Percentiles rank a stretch among this genome's conserved stretches.
These are phyloP conservation scores for Amphiduros pacificus DNA, from an alignment of 2,888 invertebrate species.

Conservation along the genomic window DNA sequence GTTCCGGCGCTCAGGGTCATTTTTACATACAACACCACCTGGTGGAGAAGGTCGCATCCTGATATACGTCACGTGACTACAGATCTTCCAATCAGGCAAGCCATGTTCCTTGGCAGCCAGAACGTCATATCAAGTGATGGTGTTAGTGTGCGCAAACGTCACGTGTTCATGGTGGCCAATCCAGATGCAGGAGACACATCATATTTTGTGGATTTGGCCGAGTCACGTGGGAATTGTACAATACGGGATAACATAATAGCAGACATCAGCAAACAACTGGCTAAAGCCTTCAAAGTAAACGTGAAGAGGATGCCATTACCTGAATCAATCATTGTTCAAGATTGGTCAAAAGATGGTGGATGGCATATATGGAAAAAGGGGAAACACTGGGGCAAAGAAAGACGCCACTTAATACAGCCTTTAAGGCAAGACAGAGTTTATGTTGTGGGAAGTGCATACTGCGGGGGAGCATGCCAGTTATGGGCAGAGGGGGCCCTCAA, in stretches of 20 bases:
- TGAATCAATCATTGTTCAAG: neutral
- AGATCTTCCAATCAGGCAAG: constrained; percentile 17
- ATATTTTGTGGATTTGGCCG: constrained; percentile 13
- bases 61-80: constrained; percentile 5
- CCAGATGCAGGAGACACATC: constrained; percentile 9
- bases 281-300: neutral
- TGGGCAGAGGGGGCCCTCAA: constrained; percentile 23
- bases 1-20: constrained; percentile 20
- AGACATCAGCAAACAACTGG: constrained; percentile 11
- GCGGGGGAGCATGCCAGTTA: constrained; percentile 21
- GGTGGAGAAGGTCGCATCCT: constrained; percentile 2
- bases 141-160: neutral
- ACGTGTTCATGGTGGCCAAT: constrained; percentile 18
- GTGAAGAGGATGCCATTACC: constrained; percentile 9
- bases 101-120: constrained; percentile 1
- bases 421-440: constrained; percentile 8
- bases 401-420: constrained; percentile 11
- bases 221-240: neutral
- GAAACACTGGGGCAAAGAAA: constrained; percentile 9
- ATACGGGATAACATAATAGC: neutral
- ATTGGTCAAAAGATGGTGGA: constrained; percentile 17
- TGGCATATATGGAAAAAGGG: constrained; percentile 22
- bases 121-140: neutral
- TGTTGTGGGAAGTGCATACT: constrained; percentile 17
- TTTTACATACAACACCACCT: constrained; percentile 14